These are phyloP conservation scores for Atta cephalotes DNA, from an alignment of 1,140 invertebrate species.

Conservation along the genomic window DNA sequence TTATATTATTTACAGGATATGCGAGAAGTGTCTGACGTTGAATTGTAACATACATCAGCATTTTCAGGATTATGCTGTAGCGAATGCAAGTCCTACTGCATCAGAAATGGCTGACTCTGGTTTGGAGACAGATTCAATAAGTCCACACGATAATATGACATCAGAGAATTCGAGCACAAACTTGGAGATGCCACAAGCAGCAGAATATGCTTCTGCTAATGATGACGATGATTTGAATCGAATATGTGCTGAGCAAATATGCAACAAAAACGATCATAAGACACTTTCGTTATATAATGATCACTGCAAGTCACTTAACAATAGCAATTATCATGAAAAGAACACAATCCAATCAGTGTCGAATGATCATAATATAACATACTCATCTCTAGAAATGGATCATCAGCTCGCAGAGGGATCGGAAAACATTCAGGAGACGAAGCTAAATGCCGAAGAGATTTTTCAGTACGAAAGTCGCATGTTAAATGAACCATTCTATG, in stretches of 20 bases:
- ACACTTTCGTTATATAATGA: constrained; percentile 32
- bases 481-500: constrained; percentile 83
- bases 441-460: constrained; percentile 76
- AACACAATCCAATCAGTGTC: constrained; percentile 52
- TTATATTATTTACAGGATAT: constrained; percentile 60
- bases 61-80: constrained; percentile 41
- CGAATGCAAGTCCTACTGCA: constrained; percentile 67
- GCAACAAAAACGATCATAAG: constrained; percentile 40
- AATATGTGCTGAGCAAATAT: constrained; percentile 42
- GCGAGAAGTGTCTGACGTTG: constrained; percentile 59
- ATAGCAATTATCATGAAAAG: background rate
- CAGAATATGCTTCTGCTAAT: constrained; percentile 90
- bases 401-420: constrained; percentile 74
- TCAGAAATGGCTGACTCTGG: constrained; percentile 88
- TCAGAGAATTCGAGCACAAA: constrained; percentile 85
- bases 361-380: constrained; percentile 68
- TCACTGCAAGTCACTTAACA: constrained; percentile 44
- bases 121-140: constrained; percentile 87
- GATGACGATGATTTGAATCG: constrained; percentile 87
- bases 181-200: constrained; percentile 86
- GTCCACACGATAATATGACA: constrained; percentile 84
- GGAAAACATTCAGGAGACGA: constrained; percentile 72
- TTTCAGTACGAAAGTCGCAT: constrained; percentile 82
- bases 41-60: background rate
- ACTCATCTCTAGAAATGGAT: constrained; percentile 76